phyloP scores from a whole-genome alignment of 2,797 vertebrate species.

The Xiphophorus birchmanni region DNA sequence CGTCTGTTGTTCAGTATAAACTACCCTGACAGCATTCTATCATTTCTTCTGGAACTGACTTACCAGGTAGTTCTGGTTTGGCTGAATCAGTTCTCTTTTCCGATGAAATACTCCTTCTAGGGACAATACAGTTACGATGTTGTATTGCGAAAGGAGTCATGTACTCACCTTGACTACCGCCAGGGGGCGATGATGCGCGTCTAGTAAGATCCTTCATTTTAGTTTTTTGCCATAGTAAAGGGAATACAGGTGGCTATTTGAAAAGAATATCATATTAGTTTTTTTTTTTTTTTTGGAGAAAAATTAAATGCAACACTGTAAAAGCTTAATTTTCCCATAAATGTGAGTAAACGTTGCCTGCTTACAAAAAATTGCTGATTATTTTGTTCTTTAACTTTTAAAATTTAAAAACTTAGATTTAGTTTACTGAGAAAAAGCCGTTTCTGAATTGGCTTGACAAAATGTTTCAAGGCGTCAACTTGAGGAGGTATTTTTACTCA shows the following conservation, averaged over 20 bases:
- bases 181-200: background rate
- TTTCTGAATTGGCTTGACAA: background rate
- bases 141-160: background rate
- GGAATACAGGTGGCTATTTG: background rate
- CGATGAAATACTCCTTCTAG: background rate
- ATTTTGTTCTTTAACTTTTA: background rate
- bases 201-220: background rate
- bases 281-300: background rate
- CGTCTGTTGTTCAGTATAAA: background rate
- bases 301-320: background rate
- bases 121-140: background rate
- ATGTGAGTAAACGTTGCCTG: background rate
- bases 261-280: no score
- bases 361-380: no score
- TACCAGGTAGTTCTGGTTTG: background rate
- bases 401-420: background rate
- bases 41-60: background rate
- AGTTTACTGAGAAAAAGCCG: background rate
- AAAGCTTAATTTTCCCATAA: background rate
- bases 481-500: background rate
- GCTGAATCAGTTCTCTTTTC: background rate
- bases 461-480: background rate
- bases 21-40: background rate
- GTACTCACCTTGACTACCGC: background rate
- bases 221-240: background rate